Evolutionary conservation across 2,888 invertebrate genomes (phyloP).

Genomic region (Eudiplozoon nipponicum): DNA sequence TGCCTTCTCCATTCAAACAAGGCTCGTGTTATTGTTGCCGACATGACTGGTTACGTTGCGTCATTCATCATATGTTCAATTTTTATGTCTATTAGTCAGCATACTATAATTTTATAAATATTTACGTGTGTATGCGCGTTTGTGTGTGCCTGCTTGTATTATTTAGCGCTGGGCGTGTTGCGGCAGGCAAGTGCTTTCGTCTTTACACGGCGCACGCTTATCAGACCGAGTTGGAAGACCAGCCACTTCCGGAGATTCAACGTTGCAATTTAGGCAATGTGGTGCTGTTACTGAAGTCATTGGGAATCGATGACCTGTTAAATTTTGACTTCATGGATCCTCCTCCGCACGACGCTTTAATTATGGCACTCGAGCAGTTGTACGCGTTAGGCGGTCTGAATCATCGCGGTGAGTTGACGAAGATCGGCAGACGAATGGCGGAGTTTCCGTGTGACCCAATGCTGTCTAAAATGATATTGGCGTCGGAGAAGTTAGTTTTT

Average conservation of each 20-base stretch:
- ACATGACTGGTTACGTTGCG: no score
- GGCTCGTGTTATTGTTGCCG: no score
- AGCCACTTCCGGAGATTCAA: slow-evolving; percentile 85
- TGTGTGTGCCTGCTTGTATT: not conserved
- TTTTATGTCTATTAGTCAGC: no score
- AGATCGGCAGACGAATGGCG: slow-evolving; percentile 79
- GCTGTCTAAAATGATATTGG: slow-evolving; percentile 88
- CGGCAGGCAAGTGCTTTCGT: slow-evolving; percentile 72
- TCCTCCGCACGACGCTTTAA: slow-evolving; percentile 36
- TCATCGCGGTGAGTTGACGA: slow-evolving; percentile 80
- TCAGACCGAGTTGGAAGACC: slow-evolving; percentile 82
- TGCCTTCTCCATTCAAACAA: no score
- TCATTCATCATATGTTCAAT: no score
- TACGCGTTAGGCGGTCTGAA: slow-evolving; percentile 86
- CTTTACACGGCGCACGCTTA: slow-evolving; percentile 93
- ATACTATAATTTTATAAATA: no score
- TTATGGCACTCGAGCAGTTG: slow-evolving; percentile 68
- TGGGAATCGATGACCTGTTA: slow-evolving; percentile 74
- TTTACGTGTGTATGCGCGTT: no score
- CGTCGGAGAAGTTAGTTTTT: slow-evolving; percentile 54
- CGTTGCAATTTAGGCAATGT: slow-evolving; percentile 86
- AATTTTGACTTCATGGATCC: slow-evolving; percentile 95
- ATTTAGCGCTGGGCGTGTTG: slow-evolving; percentile 48
- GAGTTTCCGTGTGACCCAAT: slow-evolving; percentile 94
- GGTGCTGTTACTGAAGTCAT: slow-evolving; percentile 66